These are phyloP conservation scores for Drosophila sproati DNA, from an alignment of 1,140 invertebrate species.

Conservation along the genomic window DNA sequence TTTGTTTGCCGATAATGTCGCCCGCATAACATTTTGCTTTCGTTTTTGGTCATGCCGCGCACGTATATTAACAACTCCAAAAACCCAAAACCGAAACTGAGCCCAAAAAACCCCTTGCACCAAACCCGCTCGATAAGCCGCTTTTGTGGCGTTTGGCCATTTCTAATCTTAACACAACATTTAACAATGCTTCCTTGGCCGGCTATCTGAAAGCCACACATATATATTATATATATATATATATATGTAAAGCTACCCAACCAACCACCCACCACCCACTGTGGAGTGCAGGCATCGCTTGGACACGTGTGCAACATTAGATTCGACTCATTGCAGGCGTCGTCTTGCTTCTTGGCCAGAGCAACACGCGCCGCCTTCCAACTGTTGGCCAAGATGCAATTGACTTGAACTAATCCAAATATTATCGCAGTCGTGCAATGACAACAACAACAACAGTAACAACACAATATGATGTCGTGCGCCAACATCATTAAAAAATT, in stretches of 20 bases:
- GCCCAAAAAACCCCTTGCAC: constrained; percentile 52
- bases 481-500: constrained; percentile 80
- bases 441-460: constrained; percentile 49
- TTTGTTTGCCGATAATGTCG: constrained; percentile 62
- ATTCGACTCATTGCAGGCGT: constrained; percentile 69
- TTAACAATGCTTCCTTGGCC: constrained; percentile 58
- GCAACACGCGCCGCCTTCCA: constrained; percentile 53
- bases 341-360: constrained; percentile 4
- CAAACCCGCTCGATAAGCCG: constrained; percentile 61
- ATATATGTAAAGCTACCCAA: constrained; percentile 2
- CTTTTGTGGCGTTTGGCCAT: constrained; percentile 64
- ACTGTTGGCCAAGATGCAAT: constrained; percentile 67
- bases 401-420: constrained; percentile 83
- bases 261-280: constrained; percentile 34
- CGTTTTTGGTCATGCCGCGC: constrained; percentile 61
- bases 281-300: constrained; percentile 52
- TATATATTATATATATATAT: neutral
- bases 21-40: constrained; percentile 53
- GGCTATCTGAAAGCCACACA: constrained; percentile 58
- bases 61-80: constrained; percentile 52
- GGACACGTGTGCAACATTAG: constrained; percentile 80
- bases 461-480: constrained; percentile 46
- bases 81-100: neutral
- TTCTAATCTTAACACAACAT: constrained; percentile 83
- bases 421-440: constrained; percentile 73